Conservation (phyloP, 2,888 invertebrate species). For the Troilus luridus region DNA sequence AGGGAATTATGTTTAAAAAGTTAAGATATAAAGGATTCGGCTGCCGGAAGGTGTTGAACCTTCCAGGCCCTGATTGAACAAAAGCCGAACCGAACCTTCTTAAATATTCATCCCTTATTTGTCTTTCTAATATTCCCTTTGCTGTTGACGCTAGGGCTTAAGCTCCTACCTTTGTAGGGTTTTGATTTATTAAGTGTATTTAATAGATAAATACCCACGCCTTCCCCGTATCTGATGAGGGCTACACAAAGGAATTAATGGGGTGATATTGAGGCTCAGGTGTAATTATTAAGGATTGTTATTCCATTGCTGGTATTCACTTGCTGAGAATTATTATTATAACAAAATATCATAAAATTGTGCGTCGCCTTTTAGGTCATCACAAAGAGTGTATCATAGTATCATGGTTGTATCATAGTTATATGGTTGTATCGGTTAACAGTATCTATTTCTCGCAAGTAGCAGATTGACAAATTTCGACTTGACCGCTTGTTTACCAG, state of each 20-base stretch:
- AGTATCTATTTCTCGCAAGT: no score
- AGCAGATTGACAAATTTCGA: no score
- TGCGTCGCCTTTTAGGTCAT: no score
- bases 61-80: neutral
- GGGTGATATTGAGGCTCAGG: neutral
- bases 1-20: slow-evolving; percentile 12
- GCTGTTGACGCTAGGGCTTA: slow-evolving; percentile 11
- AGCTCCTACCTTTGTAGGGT: neutral
- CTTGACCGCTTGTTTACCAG: no score
- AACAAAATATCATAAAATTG: no score
- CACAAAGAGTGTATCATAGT: no score
- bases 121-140: slow-evolving; percentile 29
- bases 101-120: slow-evolving; percentile 30
- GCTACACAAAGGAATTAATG: neutral
- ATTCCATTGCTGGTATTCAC: neutral
- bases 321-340: neutral
- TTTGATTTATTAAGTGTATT: slow-evolving; percentile 8
- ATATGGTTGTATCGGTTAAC: no score
- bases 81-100: neutral
- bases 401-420: no score
- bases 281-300: neutral
- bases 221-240: neutral
- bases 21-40: neutral
- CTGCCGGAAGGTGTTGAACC: slow-evolving; percentile 4
- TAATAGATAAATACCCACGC: neutral